Percentiles rank a stretch among this genome's conserved stretches.
Evolutionary conservation across 2,888 invertebrate genomes (phyloP).

Genomic region (Oligia fasciuncula): DNA sequence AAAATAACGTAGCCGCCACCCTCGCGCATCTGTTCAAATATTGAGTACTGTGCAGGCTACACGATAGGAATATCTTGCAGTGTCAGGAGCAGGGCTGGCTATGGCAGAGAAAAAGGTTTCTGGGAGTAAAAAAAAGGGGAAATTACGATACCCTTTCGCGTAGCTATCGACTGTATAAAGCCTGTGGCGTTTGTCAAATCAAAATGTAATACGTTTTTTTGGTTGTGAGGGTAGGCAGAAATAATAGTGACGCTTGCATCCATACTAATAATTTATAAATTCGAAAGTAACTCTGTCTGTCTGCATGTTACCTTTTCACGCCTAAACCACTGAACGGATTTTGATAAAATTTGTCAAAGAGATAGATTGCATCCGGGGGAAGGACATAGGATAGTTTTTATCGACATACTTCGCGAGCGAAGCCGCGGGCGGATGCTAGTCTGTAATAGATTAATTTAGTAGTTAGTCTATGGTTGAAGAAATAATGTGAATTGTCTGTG

Average conservation of each 20-base stretch:
- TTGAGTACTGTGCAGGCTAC: conserved; percentile 78
- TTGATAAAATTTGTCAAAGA: no score
- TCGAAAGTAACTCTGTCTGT: no score
- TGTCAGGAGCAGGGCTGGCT: conserved; percentile 55
- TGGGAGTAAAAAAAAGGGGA: conserved; percentile 1
- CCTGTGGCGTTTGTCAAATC: conserved; percentile 26
- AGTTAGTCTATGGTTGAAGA: not conserved
- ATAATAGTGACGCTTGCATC: not conserved
- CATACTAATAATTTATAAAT: no score
- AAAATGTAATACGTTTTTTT: not conserved
- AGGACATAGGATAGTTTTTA: no score
- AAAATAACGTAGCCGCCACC: conserved; percentile 88
- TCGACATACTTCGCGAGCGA: no score
- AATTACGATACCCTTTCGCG: conserved; percentile 23
- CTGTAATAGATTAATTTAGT: not conserved
- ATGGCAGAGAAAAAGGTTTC: conserved; percentile 12
- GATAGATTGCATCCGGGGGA: no score
- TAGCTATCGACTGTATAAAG: not conserved
- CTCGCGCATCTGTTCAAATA: conserved; percentile 88
- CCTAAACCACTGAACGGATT: no score
- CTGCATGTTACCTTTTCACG: no score
- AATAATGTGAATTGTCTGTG: not conserved
- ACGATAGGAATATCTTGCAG: conserved; percentile 51
- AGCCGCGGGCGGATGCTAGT: no score
- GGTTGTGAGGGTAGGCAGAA: not conserved